These are phyloP conservation scores for Augochlorella aurata DNA, from an alignment of 2,888 invertebrate genomes.

Conservation along the genomic window DNA sequence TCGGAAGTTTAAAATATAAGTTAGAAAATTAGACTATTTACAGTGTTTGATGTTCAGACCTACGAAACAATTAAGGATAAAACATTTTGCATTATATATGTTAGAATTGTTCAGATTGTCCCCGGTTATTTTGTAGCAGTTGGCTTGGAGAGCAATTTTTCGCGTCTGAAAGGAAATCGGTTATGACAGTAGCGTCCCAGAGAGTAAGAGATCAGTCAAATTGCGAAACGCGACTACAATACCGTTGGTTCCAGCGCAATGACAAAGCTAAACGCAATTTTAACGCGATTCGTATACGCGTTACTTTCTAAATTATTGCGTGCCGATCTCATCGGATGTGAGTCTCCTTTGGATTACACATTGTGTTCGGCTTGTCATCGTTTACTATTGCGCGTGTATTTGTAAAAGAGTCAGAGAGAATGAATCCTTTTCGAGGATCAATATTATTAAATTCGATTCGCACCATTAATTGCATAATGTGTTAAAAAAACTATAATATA, in stretches of 20 bases:
- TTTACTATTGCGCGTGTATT: background rate
- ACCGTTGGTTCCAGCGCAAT: constrained; percentile 17
- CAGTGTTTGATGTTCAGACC: no score
- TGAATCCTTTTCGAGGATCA: no score
- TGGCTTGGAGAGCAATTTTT: no score
- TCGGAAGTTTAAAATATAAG: background rate
- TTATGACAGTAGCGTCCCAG: background rate
- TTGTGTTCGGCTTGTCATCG: constrained; percentile 11
- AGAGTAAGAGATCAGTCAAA: background rate
- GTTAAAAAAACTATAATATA: no score
- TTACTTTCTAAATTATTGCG: constrained; percentile 43
- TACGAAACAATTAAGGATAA: no score
- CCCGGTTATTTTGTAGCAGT: no score
- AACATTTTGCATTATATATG: no score
- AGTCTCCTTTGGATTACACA: constrained; percentile 31
- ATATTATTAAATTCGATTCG: no score
- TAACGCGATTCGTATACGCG: constrained; percentile 19
- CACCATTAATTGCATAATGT: no score
- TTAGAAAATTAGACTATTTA: no score
- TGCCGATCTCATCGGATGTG: constrained; percentile 21
- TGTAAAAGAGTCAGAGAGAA: background rate
- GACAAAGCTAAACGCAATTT: constrained; percentile 28
- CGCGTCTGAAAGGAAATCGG: no score
- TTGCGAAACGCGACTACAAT: constrained; percentile 23
- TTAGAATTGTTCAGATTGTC: no score